These are phyloP conservation scores for Arctia plantaginis DNA, from an alignment of 2,888 invertebrate species.

Conservation along the genomic window DNA sequence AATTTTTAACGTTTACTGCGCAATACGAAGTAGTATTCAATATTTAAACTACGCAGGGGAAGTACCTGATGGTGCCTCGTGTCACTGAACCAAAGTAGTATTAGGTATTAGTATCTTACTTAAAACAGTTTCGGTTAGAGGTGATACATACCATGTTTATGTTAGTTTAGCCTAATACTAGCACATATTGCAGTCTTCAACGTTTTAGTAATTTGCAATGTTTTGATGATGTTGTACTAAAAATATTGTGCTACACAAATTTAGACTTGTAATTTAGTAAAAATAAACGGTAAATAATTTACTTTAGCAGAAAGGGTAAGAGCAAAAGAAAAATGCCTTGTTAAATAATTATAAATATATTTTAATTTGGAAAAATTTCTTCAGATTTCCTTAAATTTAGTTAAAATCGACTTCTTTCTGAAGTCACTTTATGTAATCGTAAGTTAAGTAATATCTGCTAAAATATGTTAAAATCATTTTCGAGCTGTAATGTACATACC, in stretches of 20 bases:
- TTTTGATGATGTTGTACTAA: neutral
- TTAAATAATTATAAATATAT: neutral
- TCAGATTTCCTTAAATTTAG: neutral
- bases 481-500: neutral
- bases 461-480: neutral
- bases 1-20: conserved; percentile 39
- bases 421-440: neutral
- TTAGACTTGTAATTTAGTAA: neutral
- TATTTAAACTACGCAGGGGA: conserved; percentile 23
- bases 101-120: conserved; percentile 23
- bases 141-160: neutral
- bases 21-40: conserved; percentile 33
- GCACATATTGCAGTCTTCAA: conserved; percentile 8
- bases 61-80: conserved; percentile 27
- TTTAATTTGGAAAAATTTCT: neutral
- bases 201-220: neutral
- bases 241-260: conserved; percentile 11
- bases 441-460: neutral
- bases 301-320: neutral
- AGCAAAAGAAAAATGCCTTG: neutral
- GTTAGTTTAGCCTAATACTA: conserved; percentile 12
- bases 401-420: neutral
- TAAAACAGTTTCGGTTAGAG: conserved; percentile 15
- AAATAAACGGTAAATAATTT: neutral
- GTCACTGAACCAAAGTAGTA: conserved; percentile 49